A percentile compares a stretch with the other conserved stretches of the same genome.
Evolutionary conservation across 2,113 vertebrate genomes (phyloP).

Genomic region (Larimichthys crocea): DNA sequence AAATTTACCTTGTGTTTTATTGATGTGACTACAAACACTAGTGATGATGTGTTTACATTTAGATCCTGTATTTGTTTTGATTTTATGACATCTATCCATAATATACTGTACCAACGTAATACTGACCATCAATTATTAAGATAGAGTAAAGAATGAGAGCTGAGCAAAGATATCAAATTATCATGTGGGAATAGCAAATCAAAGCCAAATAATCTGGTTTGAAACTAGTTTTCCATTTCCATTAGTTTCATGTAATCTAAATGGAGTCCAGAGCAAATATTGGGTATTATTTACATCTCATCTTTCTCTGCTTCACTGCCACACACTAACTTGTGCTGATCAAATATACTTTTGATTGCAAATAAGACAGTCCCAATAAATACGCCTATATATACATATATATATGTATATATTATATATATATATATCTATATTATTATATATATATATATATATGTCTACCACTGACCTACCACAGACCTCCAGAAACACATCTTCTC

Average conservation of each 20-base stretch:
- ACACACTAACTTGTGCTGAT: slow-evolving; percentile 14
- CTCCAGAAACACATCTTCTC: slow-evolving; percentile 30
- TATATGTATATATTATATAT: slow-evolving; percentile 2
- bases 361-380: background rate
- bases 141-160: background rate
- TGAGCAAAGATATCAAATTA: no score
- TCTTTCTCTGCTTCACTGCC: slow-evolving; percentile 22
- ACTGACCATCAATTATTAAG: background rate
- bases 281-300: slow-evolving; percentile 36
- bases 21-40: background rate
- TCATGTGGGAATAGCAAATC: background rate
- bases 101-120: background rate
- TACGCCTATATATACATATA: background rate
- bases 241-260: background rate
- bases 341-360: slow-evolving; percentile 24
- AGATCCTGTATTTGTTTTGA: background rate
- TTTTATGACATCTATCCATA: background rate
- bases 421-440: slow-evolving; percentile 25
- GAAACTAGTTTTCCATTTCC: background rate
- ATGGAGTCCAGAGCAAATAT: slow-evolving; percentile 16
- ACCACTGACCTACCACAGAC: slow-evolving; percentile 10
- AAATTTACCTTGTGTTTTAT: background rate
- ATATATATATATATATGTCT: slow-evolving; percentile 9
- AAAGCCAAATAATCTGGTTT: background rate
- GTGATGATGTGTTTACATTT: background rate